phyloP scores from a whole-genome alignment of 2,888 invertebrate species.

The Octodonta nipae region DNA sequence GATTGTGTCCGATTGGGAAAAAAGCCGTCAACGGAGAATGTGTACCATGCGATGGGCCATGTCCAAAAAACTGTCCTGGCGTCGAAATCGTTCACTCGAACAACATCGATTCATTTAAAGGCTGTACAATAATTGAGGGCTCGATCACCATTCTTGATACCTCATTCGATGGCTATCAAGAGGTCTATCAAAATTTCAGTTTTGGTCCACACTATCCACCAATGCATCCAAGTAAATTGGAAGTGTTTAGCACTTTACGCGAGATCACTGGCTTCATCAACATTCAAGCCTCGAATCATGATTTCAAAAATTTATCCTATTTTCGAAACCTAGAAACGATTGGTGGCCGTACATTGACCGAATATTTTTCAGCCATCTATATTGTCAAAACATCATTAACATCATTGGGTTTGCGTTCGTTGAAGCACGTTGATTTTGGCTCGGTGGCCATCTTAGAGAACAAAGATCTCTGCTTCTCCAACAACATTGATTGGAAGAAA shows the following conservation, averaged over 20 bases:
- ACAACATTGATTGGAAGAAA: slow-evolving; percentile 79
- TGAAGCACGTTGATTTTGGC: slow-evolving; percentile 76
- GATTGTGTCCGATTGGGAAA: slow-evolving; percentile 79
- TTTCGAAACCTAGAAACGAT: slow-evolving; percentile 88
- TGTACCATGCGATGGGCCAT: slow-evolving; percentile 86
- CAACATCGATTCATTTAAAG: slow-evolving; percentile 77
- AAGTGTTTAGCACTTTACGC: slow-evolving; percentile 79
- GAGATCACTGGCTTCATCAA: slow-evolving; percentile 88
- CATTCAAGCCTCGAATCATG: slow-evolving; percentile 73
- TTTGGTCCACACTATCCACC: slow-evolving; percentile 65
- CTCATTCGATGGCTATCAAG: slow-evolving; percentile 79
- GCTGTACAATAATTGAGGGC: slow-evolving; percentile 89
- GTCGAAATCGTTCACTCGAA: slow-evolving; percentile 68
- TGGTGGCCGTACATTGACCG: slow-evolving; percentile 77
- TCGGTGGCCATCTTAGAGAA: slow-evolving; percentile 82
- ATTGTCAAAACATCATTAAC: slow-evolving; percentile 80
- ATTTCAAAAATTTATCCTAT: slow-evolving; percentile 79
- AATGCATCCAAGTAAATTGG: slow-evolving; percentile 75
- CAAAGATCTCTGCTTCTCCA: slow-evolving; percentile 72
- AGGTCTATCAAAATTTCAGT: slow-evolving; percentile 65
- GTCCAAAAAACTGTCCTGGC: slow-evolving; percentile 83
- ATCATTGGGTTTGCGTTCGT: slow-evolving; percentile 68
- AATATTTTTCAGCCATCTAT: slow-evolving; percentile 76
- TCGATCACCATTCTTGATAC: slow-evolving; percentile 79
- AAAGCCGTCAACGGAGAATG: slow-evolving; percentile 82